Conservation (phyloP, 1,140 invertebrate genomes). For the Calycopis cecrops region DNA sequence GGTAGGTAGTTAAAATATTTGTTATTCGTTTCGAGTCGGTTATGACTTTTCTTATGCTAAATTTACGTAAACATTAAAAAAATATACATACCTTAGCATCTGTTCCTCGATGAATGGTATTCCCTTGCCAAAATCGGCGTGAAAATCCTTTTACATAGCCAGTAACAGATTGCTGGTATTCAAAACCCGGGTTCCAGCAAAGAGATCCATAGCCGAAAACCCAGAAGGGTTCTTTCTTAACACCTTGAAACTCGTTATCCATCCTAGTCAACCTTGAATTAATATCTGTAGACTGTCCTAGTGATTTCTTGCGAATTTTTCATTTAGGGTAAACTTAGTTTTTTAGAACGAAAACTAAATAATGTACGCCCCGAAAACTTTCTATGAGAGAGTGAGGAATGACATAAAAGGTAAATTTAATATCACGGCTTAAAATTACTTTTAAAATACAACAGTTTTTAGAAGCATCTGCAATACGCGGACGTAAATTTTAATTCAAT, state of each 20-base stretch:
- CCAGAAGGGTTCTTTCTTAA: constrained; percentile 76
- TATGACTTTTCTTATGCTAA: neutral
- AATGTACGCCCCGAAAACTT: neutral
- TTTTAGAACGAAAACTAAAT: neutral
- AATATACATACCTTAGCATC: constrained; percentile 80
- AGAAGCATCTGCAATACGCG: neutral
- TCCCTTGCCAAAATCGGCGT: constrained; percentile 91
- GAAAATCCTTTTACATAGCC: constrained; percentile 86
- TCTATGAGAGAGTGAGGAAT: constrained; percentile 2
- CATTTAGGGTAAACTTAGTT: neutral
- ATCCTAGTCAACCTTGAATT: neutral
- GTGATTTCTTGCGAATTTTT: constrained; percentile 8
- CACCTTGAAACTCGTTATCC: neutral
- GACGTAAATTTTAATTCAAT: neutral
- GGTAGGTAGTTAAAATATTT: too few species aligned
- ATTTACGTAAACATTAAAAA: neutral
- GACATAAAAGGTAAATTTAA: constrained; percentile 5
- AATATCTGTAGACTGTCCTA: neutral
- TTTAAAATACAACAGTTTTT: constrained; percentile 7
- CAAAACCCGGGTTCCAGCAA: constrained; percentile 91
- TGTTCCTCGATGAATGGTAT: constrained; percentile 87
- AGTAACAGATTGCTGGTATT: constrained; percentile 81
- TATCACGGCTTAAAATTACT: constrained; percentile 8
- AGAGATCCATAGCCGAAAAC: constrained; percentile 92
- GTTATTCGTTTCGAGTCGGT: too few species aligned